A percentile compares a stretch with the other conserved stretches of the same genome.
phyloP scores from a whole-genome alignment of 2,797 vertebrate species.

The Syndactyla subalaris region DNA sequence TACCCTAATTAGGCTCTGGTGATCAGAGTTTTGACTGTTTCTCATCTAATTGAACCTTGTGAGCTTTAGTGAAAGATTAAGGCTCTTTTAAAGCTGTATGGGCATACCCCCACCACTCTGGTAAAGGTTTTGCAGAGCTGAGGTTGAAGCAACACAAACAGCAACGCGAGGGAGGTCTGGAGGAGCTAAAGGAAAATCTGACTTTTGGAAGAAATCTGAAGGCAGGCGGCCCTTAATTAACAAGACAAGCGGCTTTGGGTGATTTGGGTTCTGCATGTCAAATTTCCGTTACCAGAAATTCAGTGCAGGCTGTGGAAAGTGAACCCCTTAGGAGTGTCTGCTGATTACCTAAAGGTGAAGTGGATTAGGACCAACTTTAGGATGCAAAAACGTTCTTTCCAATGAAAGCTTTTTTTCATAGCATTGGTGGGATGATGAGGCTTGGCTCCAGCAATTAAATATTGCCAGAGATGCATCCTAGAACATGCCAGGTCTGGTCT shows the following conservation, averaged over 20 bases:
- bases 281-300: neutral
- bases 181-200: slow-evolving; percentile 36
- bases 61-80: neutral
- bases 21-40: neutral
- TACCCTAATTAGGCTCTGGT: neutral
- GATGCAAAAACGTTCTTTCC: neutral
- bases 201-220: slow-evolving; percentile 5
- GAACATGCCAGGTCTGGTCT: neutral
- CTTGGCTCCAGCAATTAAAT: neutral
- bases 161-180: neutral
- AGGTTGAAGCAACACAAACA: neutral
- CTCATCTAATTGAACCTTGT: neutral
- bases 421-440: neutral
- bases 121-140: neutral
- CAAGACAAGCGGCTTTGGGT: neutral
- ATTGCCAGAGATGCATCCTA: neutral
- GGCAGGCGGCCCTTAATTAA: neutral
- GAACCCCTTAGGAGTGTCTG: neutral
- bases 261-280: neutral
- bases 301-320: neutral
- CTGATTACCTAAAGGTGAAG: neutral
- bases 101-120: neutral
- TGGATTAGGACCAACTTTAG: neutral
- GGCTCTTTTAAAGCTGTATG: neutral
- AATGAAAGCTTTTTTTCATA: neutral